Evolutionary conservation across 2,888 invertebrate species (phyloP), one percentile per base, ranked within the genome.

Genomic region (Polydrusus pterygomalis): DNA sequence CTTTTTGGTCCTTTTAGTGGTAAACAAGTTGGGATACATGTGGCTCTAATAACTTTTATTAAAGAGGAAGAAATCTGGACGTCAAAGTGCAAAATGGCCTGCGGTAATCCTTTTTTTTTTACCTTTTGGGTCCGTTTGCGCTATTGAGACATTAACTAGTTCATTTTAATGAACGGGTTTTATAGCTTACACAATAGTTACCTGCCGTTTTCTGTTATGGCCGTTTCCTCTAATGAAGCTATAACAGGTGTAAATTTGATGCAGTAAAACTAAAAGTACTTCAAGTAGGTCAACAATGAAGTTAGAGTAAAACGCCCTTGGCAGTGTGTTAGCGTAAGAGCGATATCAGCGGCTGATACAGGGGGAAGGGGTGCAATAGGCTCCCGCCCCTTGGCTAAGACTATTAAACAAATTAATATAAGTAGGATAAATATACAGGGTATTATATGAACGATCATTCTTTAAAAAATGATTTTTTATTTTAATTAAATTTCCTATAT

Each of bases 21-120:
- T 78, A 78, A 78, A 77, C 78, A 78, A 78, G 78, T 78, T 74
- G 74, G 74, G 64, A 69, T 78, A 78, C 78, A 71, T 78, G 71
- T 76, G 74, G 58, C 75, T 18, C 74, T 75, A 78, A 78, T 78
- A 78, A 75, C 74, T 75, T 78, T 78, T 76, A 76, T 75, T 75
- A 78, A 75, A 78, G 68, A 72, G 77, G 72, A 74, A 72, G 77
- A 72, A 74, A 74, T 74, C 74, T 75, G 43, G 54, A 65, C 51
- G 71, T 62, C 60, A 69, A 68, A 71, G 74, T 71, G 72, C 58
- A 71, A 77, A 77, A 71, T 64, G 34, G 49, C 70, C 70, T 56
- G 74, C 70, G 45, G 74, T 67, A 62, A 54, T 64, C 43, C 30
- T 70, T 64, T 75, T 75, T 75, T 75, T 63, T 64, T 54, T 13